Evolutionary conservation across 2,888 invertebrate genomes (phyloP).

Genomic region (Parnassius mnemosyne): DNA sequence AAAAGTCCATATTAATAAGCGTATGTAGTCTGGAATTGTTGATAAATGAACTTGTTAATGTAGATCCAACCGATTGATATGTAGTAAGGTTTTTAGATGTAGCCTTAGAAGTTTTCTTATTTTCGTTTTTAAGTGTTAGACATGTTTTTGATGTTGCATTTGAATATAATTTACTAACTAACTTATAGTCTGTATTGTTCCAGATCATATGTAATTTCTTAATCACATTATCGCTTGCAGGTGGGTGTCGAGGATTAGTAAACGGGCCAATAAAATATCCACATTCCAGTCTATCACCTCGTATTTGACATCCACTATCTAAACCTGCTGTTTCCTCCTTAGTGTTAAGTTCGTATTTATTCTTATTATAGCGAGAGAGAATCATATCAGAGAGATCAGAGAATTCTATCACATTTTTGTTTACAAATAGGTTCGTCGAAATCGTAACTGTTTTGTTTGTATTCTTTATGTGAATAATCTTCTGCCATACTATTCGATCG

Average conservation of each 20-base stretch:
- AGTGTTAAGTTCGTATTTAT: constrained; percentile 40
- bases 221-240: constrained; percentile 24
- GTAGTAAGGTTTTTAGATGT: not conserved
- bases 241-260: constrained; percentile 34
- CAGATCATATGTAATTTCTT: not conserved
- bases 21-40: not conserved
- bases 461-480: not conserved
- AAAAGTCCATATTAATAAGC: too few relatives aligned
- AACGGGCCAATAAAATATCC: constrained; percentile 47
- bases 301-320: constrained; percentile 50
- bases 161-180: not conserved
- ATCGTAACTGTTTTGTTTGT: constrained; percentile 42
- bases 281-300: constrained; percentile 63
- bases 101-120: not conserved
- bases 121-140: not conserved
- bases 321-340: constrained; percentile 38
- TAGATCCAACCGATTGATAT: not conserved
- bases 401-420: constrained; percentile 46
- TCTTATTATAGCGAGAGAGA: constrained; percentile 65
- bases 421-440: constrained; percentile 52
- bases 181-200: not conserved
- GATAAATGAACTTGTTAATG: not conserved
- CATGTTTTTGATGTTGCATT: not conserved
- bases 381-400: too few relatives aligned
- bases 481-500: constrained; percentile 6